phyloP scores from a whole-genome alignment of 2,113 vertebrate species.

The Aepyceros melampus region DNA sequence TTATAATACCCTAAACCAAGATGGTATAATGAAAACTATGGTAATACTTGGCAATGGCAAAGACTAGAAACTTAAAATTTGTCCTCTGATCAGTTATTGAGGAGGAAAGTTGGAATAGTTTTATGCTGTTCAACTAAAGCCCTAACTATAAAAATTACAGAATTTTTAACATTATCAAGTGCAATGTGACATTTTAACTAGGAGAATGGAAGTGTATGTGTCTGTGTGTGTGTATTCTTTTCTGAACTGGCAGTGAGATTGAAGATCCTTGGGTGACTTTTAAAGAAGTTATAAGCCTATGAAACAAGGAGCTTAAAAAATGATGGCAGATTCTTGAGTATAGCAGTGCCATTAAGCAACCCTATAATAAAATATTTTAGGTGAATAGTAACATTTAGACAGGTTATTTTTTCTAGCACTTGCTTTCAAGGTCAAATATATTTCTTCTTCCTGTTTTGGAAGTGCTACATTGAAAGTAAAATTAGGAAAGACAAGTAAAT shows the following conservation, averaged over 20 bases:
- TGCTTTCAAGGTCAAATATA: conserved; percentile 59
- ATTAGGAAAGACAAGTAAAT: background rate
- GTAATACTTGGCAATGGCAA: background rate
- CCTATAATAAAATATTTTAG: background rate
- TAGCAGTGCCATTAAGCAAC: background rate
- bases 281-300: background rate
- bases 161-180: background rate
- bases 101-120: background rate
- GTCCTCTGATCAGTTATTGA: background rate
- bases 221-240: background rate
- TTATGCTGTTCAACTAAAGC: background rate
- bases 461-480: conserved; percentile 31
- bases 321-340: background rate
- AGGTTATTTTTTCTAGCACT: conserved; percentile 3
- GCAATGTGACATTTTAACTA: background rate
- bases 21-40: background rate
- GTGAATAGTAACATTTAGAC: conserved; percentile 27
- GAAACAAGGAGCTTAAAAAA: conserved; percentile 2
- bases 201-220: background rate
- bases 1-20: background rate
- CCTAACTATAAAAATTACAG: background rate
- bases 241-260: background rate
- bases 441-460: conserved; percentile 32
- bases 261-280: conserved; percentile 16
- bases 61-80: background rate